Conservation (phyloP, 2,888 invertebrate species). For the Hecatera dysodea region DNA sequence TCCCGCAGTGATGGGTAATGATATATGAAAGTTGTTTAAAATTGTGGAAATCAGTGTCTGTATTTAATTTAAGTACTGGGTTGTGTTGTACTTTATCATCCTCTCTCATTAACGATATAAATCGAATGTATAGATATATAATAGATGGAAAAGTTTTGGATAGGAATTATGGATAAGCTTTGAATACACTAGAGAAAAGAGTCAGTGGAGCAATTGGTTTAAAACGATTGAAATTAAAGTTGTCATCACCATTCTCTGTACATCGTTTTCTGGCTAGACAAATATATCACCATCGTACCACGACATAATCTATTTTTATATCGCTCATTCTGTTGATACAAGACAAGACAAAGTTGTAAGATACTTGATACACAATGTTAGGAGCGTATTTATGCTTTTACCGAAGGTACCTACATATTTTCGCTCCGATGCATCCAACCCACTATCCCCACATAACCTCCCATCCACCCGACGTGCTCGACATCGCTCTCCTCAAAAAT, state of each 20-base stretch:
- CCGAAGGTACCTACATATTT: too few relatives aligned
- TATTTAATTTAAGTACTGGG: conserved; percentile 30
- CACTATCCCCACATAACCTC: too few relatives aligned
- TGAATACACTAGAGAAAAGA: too few relatives aligned
- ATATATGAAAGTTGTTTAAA: conserved; percentile 46
- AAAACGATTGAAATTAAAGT: not conserved
- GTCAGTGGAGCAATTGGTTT: not conserved
- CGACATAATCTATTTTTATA: not conserved
- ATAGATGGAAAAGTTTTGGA: too few relatives aligned
- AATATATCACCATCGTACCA: not conserved
- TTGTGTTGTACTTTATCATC: conserved; percentile 8
- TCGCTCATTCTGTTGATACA: not conserved
- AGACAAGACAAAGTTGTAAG: not conserved
- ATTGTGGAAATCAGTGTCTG: conserved; percentile 18
- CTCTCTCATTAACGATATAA: conserved; percentile 13
- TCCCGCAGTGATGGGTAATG: conserved; percentile 55
- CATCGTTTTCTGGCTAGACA: too few relatives aligned
- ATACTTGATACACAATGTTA: not conserved
- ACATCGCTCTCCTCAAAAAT: too few relatives aligned
- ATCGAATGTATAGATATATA: not conserved
- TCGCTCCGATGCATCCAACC: too few relatives aligned
- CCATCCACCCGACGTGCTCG: too few relatives aligned
- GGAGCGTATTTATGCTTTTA: not conserved
- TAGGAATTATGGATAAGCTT: too few relatives aligned
- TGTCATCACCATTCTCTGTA: too few relatives aligned